These are phyloP conservation scores for Pachycephala philippinensis DNA, from an alignment of 2,113 vertebrate genomes.

Conservation along the genomic window DNA sequence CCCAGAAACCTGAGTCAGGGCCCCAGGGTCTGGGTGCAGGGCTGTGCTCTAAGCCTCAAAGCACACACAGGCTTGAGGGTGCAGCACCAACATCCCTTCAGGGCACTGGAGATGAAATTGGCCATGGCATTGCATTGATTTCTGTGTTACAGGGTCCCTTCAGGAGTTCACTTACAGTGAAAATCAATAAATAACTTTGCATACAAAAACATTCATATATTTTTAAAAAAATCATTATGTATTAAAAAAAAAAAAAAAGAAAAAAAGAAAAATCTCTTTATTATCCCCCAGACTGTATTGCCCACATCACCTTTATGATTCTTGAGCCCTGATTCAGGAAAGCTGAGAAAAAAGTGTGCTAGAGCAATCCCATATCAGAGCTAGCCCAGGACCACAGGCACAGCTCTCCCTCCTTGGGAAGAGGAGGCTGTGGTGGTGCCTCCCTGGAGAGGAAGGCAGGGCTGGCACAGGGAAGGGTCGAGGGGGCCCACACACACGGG, in stretches of 20 bases:
- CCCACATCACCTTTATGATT: background rate
- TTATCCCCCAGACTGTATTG: background rate
- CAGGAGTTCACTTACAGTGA: background rate
- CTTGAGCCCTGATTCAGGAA: conserved; percentile 20
- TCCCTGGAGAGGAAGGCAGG: background rate
- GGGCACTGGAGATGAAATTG: background rate
- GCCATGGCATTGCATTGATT: background rate
- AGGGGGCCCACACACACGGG: background rate
- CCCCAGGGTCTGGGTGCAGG: background rate
- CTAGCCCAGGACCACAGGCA: background rate
- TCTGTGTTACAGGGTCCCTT: background rate
- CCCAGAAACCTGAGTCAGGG: background rate
- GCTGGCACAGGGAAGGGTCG: background rate
- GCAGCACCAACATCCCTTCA: background rate
- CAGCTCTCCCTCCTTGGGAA: background rate
- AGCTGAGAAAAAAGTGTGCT: background rate
- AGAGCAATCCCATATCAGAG: background rate
- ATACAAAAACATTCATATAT: conserved; percentile 35
- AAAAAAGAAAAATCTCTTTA: background rate
- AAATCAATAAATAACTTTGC: conserved; percentile 60
- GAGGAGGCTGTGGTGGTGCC: background rate
- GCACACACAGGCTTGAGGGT: background rate
- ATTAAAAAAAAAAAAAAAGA: background rate
- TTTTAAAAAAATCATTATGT: conserved; percentile 3
- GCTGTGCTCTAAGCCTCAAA: background rate